Evolutionary conservation across 2,113 vertebrate species (phyloP).

Genomic region (Haplochromis burtoni): DNA sequence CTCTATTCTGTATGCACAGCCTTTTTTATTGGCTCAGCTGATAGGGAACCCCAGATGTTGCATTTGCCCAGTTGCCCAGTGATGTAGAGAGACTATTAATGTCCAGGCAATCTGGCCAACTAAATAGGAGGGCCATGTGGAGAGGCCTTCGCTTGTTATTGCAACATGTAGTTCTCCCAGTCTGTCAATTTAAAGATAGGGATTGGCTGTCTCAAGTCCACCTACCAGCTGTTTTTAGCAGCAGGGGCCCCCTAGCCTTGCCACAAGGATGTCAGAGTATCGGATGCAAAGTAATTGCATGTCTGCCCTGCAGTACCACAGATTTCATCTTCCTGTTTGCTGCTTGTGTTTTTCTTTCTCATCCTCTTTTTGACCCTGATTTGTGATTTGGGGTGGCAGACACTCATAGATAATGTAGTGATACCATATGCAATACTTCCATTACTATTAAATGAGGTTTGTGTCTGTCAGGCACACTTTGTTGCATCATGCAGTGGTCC

Average conservation of each 20-base stretch:
- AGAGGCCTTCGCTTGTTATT: constrained; percentile 41
- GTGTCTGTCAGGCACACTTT: background rate
- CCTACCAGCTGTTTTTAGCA: constrained; percentile 51
- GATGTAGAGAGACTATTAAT: constrained; percentile 48
- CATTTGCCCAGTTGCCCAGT: constrained; percentile 17
- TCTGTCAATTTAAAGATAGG: constrained; percentile 60
- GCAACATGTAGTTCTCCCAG: constrained; percentile 33
- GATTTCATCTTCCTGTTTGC: constrained; percentile 25
- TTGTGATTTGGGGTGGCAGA: constrained; percentile 5
- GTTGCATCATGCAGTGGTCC: constrained; percentile 13
- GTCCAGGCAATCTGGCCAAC: constrained; percentile 46
- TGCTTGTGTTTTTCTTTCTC: background rate
- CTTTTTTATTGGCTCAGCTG: constrained; percentile 33
- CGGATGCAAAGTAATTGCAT: constrained; percentile 54
- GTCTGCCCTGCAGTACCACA: constrained; percentile 15
- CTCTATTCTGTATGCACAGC: constrained; percentile 12
- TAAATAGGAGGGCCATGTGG: constrained; percentile 32
- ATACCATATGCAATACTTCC: background rate
- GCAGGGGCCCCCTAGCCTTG: constrained; percentile 41
- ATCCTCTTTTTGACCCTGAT: constrained; percentile 21
- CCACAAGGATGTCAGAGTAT: constrained; percentile 34
- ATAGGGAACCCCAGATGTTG: constrained; percentile 44
- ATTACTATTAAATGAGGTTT: constrained; percentile 16
- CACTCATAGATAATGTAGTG: background rate
- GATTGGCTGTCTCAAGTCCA: constrained; percentile 44